Percentiles rank a stretch among this genome's conserved stretches.
These are phyloP conservation scores for Melanostoma scalare DNA, from an alignment of 2,888 invertebrate species.

Conservation along the genomic window DNA sequence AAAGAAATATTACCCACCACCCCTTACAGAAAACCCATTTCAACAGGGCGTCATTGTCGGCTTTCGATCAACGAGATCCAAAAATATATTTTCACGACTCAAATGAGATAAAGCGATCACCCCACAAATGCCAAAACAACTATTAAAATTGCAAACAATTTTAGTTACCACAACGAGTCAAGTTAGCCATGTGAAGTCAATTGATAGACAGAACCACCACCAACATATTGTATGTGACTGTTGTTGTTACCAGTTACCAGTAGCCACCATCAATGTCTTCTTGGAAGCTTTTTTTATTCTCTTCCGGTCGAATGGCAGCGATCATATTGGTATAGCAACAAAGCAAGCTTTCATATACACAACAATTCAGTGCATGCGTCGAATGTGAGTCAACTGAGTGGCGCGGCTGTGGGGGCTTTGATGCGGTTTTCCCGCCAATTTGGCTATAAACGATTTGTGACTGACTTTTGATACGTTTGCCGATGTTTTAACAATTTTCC, in stretches of 20 bases:
- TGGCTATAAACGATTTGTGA: constrained; percentile 55
- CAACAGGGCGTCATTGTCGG: constrained; percentile 43
- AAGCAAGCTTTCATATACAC: constrained; percentile 37
- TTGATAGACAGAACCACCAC: constrained; percentile 43
- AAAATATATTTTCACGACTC: constrained; percentile 28
- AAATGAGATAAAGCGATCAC: constrained; percentile 40
- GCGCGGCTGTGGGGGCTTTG: not conserved
- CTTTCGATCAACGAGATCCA: constrained; percentile 21
- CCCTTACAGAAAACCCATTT: not conserved
- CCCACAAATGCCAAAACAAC: constrained; percentile 40
- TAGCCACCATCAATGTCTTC: constrained; percentile 36
- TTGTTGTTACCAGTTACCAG: not conserved
- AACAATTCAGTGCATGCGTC: constrained; percentile 28
- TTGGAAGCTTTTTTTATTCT: constrained; percentile 59
- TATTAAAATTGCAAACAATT: constrained; percentile 39
- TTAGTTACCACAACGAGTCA: constrained; percentile 19
- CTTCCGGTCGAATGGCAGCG: constrained; percentile 49
- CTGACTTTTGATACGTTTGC: constrained; percentile 39
- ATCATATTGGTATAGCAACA: not conserved
- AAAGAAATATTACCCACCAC: not conserved
- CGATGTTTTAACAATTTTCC: constrained; percentile 48
- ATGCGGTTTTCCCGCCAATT: constrained; percentile 36
- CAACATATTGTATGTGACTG: not conserved
- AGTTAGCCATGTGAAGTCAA: constrained; percentile 31
- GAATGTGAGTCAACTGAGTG: constrained; percentile 52